A percentile compares a stretch with the other conserved stretches of the same genome.
phyloP scores from a whole-genome alignment of 2,113 vertebrate genomes.

The Rana temporaria region DNA sequence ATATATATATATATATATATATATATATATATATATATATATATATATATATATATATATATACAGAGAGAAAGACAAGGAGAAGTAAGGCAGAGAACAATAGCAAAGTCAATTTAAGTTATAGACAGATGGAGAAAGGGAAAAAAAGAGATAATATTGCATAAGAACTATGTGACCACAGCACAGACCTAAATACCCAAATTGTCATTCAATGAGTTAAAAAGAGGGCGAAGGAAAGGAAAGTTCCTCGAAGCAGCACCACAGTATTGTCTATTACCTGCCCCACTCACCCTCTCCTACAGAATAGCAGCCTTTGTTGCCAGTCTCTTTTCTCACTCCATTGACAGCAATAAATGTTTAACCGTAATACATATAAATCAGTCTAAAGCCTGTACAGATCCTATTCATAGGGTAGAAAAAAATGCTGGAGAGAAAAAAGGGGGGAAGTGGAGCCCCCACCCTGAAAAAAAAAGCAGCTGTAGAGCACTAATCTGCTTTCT shows the following conservation, averaged over 20 bases:
- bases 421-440: conserved; percentile 65
- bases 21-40: no score
- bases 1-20: no score
- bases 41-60: no score
- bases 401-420: conserved; percentile 66
- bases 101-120: no score
- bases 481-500: conserved; percentile 82
- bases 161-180: no score
- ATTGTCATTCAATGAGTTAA: neutral
- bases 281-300: conserved; percentile 84
- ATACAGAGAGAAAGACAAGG: no score
- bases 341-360: conserved; percentile 82
- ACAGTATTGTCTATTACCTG: conserved; percentile 73
- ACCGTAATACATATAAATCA: conserved; percentile 87
- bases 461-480: conserved; percentile 75
- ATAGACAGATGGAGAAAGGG: no score
- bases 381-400: conserved; percentile 82
- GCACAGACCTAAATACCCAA: neutral
- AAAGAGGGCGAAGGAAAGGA: neutral
- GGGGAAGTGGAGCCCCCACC: conserved; percentile 62
- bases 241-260: conserved; percentile 58
- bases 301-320: conserved; percentile 72
- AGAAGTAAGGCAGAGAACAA: no score
- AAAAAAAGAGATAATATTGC: no score
- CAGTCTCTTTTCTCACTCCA: conserved; percentile 65